These are phyloP conservation scores for Saturnia pavonia DNA, from an alignment of 2,888 invertebrate species.

Conservation along the genomic window DNA sequence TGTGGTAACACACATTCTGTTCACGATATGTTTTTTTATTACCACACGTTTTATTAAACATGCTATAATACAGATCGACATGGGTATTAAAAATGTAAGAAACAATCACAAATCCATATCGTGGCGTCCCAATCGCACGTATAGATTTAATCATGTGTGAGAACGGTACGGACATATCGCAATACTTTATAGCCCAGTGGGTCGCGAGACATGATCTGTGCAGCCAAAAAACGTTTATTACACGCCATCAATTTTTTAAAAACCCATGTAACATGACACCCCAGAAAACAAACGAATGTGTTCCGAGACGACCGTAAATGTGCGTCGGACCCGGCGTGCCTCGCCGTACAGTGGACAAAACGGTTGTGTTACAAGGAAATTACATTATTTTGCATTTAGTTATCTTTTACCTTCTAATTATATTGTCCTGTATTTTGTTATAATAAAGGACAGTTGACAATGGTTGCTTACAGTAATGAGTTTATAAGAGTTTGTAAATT, in stretches of 20 bases:
- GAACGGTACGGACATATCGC: constrained; percentile 40
- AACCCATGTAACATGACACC: constrained; percentile 74
- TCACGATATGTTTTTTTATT: constrained; percentile 49
- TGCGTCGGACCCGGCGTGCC: constrained; percentile 40
- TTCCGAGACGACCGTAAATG: constrained; percentile 51
- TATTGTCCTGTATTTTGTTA: neutral
- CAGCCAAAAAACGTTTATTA: constrained; percentile 75
- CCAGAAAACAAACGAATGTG: constrained; percentile 54
- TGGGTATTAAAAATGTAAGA: constrained; percentile 57
- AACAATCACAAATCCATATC: constrained; percentile 49
- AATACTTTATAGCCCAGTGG: constrained; percentile 57
- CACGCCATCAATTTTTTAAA: constrained; percentile 74
- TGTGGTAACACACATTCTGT: constrained; percentile 45
- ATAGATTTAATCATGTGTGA: constrained; percentile 23
- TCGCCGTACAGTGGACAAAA: constrained; percentile 57
- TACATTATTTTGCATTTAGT: constrained; percentile 16
- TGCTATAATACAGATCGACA: constrained; percentile 61
- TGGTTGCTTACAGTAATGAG: neutral
- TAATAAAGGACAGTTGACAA: constrained; percentile 2
- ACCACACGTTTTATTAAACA: constrained; percentile 47
- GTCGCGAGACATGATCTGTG: constrained; percentile 54
- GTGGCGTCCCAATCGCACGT: constrained; percentile 41
- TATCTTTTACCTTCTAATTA: constrained; percentile 9
- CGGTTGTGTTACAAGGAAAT: constrained; percentile 24
- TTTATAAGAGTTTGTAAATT: neutral